Conservation (phyloP, 2,888 invertebrate genomes). For the Branchellion lobata region DNA sequence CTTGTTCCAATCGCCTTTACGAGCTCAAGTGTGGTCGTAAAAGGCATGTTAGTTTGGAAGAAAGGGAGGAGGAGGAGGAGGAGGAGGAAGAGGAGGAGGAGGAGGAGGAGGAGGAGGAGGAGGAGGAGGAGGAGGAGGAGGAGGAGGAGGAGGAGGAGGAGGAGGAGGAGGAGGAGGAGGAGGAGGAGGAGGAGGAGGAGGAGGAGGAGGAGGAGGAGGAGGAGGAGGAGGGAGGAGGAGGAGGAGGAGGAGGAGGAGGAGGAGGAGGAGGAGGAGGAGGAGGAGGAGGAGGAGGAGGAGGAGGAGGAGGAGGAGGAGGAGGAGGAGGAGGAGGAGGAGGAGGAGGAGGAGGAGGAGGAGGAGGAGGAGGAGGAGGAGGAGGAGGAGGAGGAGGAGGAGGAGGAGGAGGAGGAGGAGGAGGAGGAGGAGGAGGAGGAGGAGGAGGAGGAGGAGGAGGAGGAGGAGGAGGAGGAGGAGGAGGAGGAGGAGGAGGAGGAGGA, state of each 20-base stretch:
- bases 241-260: too few relatives aligned
- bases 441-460: background rate
- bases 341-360: background rate
- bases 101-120: background rate
- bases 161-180: background rate
- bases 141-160: background rate
- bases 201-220: too few relatives aligned
- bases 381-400: background rate
- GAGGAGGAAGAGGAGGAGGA: background rate
- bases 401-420: constrained; percentile 1
- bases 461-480: background rate
- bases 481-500: background rate
- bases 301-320: background rate
- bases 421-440: background rate
- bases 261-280: background rate
- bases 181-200: too few relatives aligned
- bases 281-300: constrained; percentile 3
- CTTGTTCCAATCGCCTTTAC: too few relatives aligned
- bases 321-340: background rate
- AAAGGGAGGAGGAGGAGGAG: too few relatives aligned
- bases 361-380: too few relatives aligned
- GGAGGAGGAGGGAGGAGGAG: too few relatives aligned
- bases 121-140: background rate
- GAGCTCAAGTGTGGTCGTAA: too few relatives aligned
- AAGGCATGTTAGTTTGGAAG: too few relatives aligned